phyloP scores from a whole-genome alignment of 2,113 vertebrate species.

The Xenopus borealis region DNA sequence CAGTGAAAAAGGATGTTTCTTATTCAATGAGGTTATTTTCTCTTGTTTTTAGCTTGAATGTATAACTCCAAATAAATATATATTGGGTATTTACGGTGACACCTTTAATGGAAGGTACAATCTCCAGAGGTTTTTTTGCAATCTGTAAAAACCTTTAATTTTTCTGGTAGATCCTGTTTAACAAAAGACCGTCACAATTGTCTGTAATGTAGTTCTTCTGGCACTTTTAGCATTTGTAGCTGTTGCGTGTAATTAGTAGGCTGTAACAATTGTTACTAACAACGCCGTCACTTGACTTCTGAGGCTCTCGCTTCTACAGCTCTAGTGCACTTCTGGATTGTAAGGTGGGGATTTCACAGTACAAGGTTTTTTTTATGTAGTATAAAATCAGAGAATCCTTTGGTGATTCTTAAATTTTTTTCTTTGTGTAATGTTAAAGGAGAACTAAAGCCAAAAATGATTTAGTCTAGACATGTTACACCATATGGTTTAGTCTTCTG shows the following conservation, averaged over 20 bases:
- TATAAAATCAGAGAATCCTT: too few relatives aligned
- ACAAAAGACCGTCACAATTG: not conserved
- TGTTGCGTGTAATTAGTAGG: slow-evolving; percentile 19
- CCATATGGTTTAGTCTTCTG: too few relatives aligned
- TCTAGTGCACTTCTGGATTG: not conserved
- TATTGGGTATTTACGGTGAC: slow-evolving; percentile 13
- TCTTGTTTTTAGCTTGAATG: slow-evolving; percentile 38
- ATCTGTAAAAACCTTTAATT: slow-evolving; percentile 6
- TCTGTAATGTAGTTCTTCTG: not conserved
- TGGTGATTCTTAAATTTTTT: too few relatives aligned
- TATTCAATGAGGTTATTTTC: slow-evolving; percentile 5
- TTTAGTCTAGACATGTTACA: too few relatives aligned
- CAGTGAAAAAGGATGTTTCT: too few relatives aligned
- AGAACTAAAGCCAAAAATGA: too few relatives aligned
- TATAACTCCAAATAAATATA: slow-evolving; percentile 19
- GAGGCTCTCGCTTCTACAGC: slow-evolving; percentile 5
- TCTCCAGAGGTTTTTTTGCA: not conserved
- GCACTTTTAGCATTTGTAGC: slow-evolving; percentile 11
- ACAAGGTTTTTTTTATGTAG: too few relatives aligned
- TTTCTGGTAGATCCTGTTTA: slow-evolving; percentile 25
- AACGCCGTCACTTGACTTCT: not conserved
- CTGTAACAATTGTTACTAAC: slow-evolving; percentile 15
- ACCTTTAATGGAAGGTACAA: slow-evolving; percentile 10
- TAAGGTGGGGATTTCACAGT: too few relatives aligned
- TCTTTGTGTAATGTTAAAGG: too few relatives aligned